Evolutionary conservation across 2,797 vertebrate species (phyloP), one percentile per base, ranked within the genome.

Genomic region (Gallinago solitaria): DNA sequence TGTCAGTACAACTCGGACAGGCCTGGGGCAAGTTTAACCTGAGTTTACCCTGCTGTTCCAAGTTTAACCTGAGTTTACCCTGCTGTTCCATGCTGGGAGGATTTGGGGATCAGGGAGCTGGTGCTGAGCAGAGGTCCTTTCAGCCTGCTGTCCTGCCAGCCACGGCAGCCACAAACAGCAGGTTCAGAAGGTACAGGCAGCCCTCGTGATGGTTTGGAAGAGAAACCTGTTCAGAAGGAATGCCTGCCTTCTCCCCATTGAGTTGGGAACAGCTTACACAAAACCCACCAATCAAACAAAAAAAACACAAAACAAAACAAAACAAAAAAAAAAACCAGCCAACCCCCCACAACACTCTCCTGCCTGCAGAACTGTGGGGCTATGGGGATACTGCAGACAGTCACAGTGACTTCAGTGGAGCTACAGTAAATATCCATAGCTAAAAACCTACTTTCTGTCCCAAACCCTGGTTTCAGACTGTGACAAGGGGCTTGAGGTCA

Each of bases 301-400:
- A 39, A 50, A 50, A 45, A 10, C 9, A 18, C 47, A 21, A 50
- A 50, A 7, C 48, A 7, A 48, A n/a, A 23, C 5, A 39, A 24
- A 50, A 7, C 48, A 7, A 48, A n/a, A 23, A 4, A 39, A 23
- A 16, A 13, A 16, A 16, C n/a, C n/a, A n/a, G n/a, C 43, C 7
- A 3, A 45, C 67, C 71, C 5, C 12, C 14, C 11, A 9, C 11
- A 53, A 18, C 32, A 12, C 37, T 35, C 16, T 35, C 0, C 24
- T 57, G 57, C 17, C 35, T 33, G 35, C 43, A 54, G 60, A 80
- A 50, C 3, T 19, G 37, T 0, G 45, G 37, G 25, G 24, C 50
- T 47, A 33, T 0, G 43, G 39, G 27, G 32, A 48, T 43, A n/a
- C 18, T 43, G 28, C 63, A 67, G 37, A 35, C 37, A 27, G 45